Evolutionary conservation across 2,888 invertebrate species (phyloP), one percentile per base, ranked within the genome.

Genomic region (Eupeodes latifasciatus): DNA sequence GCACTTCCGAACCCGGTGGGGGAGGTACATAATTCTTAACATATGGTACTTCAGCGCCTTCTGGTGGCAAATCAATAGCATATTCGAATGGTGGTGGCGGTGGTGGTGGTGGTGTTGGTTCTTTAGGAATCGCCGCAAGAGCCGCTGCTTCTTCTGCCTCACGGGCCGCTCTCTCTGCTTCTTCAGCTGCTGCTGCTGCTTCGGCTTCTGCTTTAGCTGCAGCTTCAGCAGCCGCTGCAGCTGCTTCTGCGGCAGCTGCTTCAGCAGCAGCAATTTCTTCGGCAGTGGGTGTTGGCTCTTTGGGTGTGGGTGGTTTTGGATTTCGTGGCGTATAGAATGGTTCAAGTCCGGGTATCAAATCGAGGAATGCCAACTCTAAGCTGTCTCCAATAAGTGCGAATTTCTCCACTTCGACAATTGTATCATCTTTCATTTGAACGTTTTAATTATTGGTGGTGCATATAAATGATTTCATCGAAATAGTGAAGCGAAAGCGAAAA

Each of bases 381-480:
- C 98, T 98, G 94, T 98, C 97, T 92, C 97, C 97, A 94, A 99
- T 97, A 93, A 96, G 96, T 95, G 98, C 98, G 96, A 96, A 98
- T 94, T 96, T 96, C 95, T 98, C 98, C 95, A 97, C 98, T 94
- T 97, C 97, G 93, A 94, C 95, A 95, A 97, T 96, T 94, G 97
- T 95, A 93, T 97, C 97, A 96, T 97, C 97, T 97, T 89, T 75
- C 86, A 64, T 53, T 74, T 53, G 51, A 5, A 62, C 82, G 40
- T 90, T 91, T n/a, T 91, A 92, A 36, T 91, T 27, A 91, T 89
- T 89, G 89, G 76, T 88, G 16, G 1, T 51, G 44, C 51, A 36
- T 53, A 55, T 66, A 89, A 81, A 78, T 40, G 16, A 19, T 74
- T 82, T 78, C 81, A 75, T 69, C 51, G 72, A 61, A 82, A 79